Evolutionary conservation across 35 echinoderm and acorn worm genomes (phyloP).

Genomic region (Hemicentrotus pulcherrimus): DNA sequence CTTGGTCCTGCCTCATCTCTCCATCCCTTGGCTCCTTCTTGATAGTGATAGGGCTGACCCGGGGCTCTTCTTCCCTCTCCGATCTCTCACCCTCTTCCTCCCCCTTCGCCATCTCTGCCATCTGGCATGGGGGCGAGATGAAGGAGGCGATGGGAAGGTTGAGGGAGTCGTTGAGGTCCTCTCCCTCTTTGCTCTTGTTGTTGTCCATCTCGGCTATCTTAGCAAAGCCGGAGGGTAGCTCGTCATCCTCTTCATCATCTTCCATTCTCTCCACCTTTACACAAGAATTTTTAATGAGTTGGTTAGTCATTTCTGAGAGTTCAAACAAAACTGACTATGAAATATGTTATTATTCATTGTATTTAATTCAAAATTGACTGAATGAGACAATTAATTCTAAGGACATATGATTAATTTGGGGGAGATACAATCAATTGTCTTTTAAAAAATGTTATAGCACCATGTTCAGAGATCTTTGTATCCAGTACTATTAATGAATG

Average conservation of each 20-base stretch:
- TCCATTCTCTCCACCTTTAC: neutral
- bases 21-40: conserved; percentile 51
- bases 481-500: neutral
- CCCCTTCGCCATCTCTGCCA: neutral
- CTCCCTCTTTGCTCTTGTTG: conserved; percentile 45
- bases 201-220: conserved; percentile 69
- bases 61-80: neutral
- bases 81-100: neutral
- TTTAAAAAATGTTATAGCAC: too few species aligned
- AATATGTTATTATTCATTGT: too few species aligned
- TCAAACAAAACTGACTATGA: too few species aligned
- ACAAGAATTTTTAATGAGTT: neutral
- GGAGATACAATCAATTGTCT: too few species aligned
- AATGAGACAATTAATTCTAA: too few species aligned
- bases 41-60: conserved; percentile 5
- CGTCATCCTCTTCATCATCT: neutral
- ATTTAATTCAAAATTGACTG: too few species aligned
- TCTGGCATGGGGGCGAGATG: conserved; percentile 73
- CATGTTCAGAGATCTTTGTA: neutral
- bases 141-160: conserved; percentile 81
- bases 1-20: conserved; percentile 64
- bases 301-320: too few species aligned
- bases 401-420: too few species aligned
- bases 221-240: conserved; percentile 71
- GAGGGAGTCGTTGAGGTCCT: conserved; percentile 87